A percentile compares a stretch with the other conserved stretches of the same genome.
phyloP scores from a whole-genome alignment of 1,140 invertebrate genomes.

The Leptopilina boulardi region DNA sequence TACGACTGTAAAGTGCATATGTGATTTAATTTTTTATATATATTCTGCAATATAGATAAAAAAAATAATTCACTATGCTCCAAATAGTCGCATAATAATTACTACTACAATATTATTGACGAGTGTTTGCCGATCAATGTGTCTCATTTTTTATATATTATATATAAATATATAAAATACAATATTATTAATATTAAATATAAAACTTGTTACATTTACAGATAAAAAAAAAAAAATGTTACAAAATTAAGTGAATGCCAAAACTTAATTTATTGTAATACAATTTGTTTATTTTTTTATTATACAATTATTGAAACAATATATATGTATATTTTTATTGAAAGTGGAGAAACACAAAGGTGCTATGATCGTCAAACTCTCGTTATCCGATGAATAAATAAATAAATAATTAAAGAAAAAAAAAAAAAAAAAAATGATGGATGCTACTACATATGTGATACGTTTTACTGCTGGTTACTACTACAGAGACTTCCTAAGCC shows the following conservation, averaged over 20 bases:
- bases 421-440: too few relatives aligned
- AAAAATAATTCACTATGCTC: conserved; percentile 39
- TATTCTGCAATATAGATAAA: too few relatives aligned
- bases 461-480: conserved; percentile 77
- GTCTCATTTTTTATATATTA: conserved; percentile 5
- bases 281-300: conserved; percentile 12
- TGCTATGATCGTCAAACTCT: conserved; percentile 58
- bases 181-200: conserved; percentile 5
- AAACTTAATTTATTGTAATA: neutral
- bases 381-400: conserved; percentile 67
- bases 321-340: conserved; percentile 34
- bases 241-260: conserved; percentile 14
- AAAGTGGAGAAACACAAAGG: neutral
- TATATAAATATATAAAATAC: neutral
- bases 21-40: conserved; percentile 42
- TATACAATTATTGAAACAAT: conserved; percentile 1
- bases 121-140: conserved; percentile 60
- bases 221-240: conserved; percentile 8
- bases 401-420: too few relatives aligned
- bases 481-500: conserved; percentile 76
- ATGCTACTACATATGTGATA: conserved; percentile 76
- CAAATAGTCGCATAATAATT: conserved; percentile 59
- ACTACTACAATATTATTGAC: conserved; percentile 68
- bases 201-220: conserved; percentile 3
- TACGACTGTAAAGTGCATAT: conserved; percentile 51